Evolutionary conservation across 2,113 vertebrate species (phyloP).

Genomic region (Meriones unguiculatus): DNA sequence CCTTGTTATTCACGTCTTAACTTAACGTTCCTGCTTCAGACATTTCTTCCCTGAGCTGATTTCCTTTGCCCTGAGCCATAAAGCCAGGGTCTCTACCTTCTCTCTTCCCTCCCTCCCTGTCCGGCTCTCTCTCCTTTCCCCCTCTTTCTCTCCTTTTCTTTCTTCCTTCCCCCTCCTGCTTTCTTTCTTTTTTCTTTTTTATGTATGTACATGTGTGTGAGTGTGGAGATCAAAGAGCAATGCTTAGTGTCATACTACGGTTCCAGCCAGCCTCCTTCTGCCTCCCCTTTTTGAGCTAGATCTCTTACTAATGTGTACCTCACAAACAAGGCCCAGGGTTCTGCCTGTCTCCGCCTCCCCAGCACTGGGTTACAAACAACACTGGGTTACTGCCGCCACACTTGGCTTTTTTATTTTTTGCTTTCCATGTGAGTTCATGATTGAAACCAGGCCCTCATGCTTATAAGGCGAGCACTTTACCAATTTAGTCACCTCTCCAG

Average conservation of each 20-base stretch:
- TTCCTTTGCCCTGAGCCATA: not conserved
- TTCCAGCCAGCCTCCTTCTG: not conserved
- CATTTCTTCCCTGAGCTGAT: not conserved
- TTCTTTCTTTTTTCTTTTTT: too few relatives aligned
- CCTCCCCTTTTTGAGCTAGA: not conserved
- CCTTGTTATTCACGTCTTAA: not conserved
- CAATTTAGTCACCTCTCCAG: not conserved
- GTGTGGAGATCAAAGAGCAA: too few relatives aligned
- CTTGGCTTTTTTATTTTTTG: not conserved
- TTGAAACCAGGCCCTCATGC: not conserved
- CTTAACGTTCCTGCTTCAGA: not conserved
- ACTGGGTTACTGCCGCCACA: not conserved
- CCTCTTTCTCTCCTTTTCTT: too few relatives aligned
- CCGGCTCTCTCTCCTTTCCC: not conserved
- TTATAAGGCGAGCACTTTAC: not conserved
- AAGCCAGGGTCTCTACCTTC: not conserved
- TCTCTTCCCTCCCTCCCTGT: not conserved
- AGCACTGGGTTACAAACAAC: not conserved
- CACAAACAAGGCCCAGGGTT: not conserved
- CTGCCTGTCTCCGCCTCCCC: not conserved
- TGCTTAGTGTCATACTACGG: not conserved
- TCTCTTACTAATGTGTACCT: not conserved
- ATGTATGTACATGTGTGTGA: not conserved
- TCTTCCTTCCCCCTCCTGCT: fast-evolving
- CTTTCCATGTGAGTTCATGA: too few relatives aligned